phyloP scores from a whole-genome alignment of 2,888 invertebrate species.

The Chloroclystis v-ata region DNA sequence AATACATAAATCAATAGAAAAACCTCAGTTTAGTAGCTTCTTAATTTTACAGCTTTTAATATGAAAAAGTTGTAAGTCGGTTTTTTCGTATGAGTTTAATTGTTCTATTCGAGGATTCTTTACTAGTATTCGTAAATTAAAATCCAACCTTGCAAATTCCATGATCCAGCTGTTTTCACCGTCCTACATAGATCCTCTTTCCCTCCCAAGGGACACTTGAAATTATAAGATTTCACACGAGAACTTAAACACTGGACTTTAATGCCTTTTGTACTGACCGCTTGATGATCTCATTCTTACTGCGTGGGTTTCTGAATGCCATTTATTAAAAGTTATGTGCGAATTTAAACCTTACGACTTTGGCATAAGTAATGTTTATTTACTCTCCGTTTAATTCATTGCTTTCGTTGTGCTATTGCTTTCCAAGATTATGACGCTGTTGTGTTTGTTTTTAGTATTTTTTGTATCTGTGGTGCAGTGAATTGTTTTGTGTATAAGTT shows the following conservation, averaged over 20 bases:
- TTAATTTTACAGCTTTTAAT: too few relatives aligned
- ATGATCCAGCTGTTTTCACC: conserved; percentile 2
- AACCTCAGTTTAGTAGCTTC: too few relatives aligned
- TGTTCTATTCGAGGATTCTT: too few relatives aligned
- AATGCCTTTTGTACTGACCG: conserved; percentile 33
- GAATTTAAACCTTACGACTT: conserved; percentile 4
- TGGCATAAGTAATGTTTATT: neutral
- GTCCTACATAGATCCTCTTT: conserved; percentile 13
- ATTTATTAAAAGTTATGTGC: conserved; percentile 9
- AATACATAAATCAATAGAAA: too few relatives aligned
- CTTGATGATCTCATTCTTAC: conserved; percentile 33
- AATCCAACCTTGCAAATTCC: neutral
- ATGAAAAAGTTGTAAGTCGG: too few relatives aligned
- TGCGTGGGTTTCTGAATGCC: conserved; percentile 26
- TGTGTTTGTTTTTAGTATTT: conserved; percentile 6
- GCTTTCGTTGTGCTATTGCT: conserved; percentile 4
- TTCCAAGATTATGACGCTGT: conserved; percentile 4
- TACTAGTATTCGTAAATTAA: too few relatives aligned
- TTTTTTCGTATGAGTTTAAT: too few relatives aligned
- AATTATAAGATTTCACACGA: conserved; percentile 37
- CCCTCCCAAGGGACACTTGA: conserved; percentile 20
- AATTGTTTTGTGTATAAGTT: too few relatives aligned
- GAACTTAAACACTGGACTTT: conserved; percentile 28
- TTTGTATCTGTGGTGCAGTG: too few relatives aligned
- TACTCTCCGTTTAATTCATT: conserved; percentile 1